phyloP scores from a whole-genome alignment of 2,113 vertebrate species.

The Mungos mungo region DNA sequence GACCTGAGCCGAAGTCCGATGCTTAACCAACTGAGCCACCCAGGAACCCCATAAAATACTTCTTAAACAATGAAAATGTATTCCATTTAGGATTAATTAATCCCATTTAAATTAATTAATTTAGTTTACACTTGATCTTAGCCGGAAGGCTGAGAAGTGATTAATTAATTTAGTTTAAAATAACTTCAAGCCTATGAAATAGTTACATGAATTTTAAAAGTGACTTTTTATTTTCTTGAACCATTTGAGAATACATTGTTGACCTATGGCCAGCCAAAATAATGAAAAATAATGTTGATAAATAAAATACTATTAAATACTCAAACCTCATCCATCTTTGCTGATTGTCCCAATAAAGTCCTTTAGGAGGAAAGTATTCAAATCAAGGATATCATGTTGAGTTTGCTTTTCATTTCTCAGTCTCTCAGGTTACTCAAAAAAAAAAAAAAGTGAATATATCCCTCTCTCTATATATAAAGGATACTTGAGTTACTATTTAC shows the following conservation, averaged over 20 bases:
- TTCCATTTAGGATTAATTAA: background rate
- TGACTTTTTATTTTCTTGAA: background rate
- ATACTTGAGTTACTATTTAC: background rate
- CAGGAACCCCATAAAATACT: background rate
- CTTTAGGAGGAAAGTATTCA: background rate
- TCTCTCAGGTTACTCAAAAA: background rate
- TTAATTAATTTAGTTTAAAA: background rate
- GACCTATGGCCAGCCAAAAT: background rate
- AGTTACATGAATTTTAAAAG: background rate
- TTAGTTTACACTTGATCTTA: too few relatives aligned
- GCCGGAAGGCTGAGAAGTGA: too few relatives aligned
- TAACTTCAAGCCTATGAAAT: background rate
- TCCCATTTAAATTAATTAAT: too few relatives aligned
- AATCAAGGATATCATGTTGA: background rate
- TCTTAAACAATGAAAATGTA: background rate
- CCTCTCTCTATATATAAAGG: background rate
- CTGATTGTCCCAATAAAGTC: background rate
- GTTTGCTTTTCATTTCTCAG: background rate
- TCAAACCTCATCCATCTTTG: background rate
- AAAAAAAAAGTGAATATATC: background rate
- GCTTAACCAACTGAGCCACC: too few relatives aligned
- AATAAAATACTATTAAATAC: background rate
- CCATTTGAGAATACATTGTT: background rate
- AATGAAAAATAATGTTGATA: background rate
- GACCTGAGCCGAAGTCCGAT: too few relatives aligned